Evolutionary conservation across 2,797 vertebrate genomes (phyloP), one percentile per base, ranked within the genome.

Genomic region (Hafferia zeledoni): DNA sequence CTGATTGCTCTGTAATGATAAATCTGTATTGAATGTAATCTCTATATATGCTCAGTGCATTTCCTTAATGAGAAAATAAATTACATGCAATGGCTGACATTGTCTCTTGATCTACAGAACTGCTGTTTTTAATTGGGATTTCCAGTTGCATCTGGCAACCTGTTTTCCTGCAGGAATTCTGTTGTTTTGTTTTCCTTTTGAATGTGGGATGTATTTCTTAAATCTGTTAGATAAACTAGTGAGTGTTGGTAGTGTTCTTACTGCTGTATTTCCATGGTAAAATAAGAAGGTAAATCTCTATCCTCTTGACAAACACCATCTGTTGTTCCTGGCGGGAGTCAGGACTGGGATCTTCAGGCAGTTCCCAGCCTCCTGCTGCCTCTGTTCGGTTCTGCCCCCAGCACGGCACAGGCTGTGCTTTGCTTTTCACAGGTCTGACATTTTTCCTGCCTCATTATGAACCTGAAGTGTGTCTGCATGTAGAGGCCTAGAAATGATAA

Each of bases 11-110:
- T 92, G 76, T 89, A 60, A 70, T 7, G 43, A 30, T 64, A 78
- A 89, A 70, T 64, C 68, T 72, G 25, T 81, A 31, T 17, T 55
- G 86, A 77, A 86, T 78, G 55, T 72, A 70, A 94, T 80, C 87
- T 75, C 79, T 83, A 56, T 93, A 22, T 69, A 43, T 72, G 72
- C 89, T 89, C 84, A 18, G 25, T 69, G 84, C 92, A 44, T 80
- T 91, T 93, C 72, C 87, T 86, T 83, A 59, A 89, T 25, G 70
- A 94, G 89, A 87, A 93, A 97, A 95, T 96, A 96, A 95, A 96
- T 90, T 20, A 22, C 33, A 67, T 31, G 83, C 76, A 55, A 6
- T 24, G 61, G 67, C 86, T 93, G 79, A 46, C 44, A 49, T 28
- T 39, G 83, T 81, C 65, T 90, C 65, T 63, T 27, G 46, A 31